phyloP scores from a whole-genome alignment of 2,888 invertebrate genomes.

The Ceramica pisi region DNA sequence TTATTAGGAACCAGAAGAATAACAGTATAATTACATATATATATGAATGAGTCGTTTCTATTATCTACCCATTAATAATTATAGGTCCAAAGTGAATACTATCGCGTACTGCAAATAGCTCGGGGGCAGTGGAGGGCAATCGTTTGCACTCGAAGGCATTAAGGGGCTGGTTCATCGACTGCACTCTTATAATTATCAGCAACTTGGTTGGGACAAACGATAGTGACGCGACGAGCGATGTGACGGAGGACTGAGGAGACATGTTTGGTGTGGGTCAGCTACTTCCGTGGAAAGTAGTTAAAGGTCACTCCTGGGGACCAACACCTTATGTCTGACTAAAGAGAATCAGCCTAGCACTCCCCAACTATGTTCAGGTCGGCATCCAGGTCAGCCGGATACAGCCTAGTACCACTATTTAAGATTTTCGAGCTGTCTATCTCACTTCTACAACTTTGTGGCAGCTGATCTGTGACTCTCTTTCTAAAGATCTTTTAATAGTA shows the following conservation, averaged over 20 bases:
- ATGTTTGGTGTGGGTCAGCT: neutral
- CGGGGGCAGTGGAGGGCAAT: constrained; percentile 20
- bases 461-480: too few relatives aligned
- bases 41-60: neutral
- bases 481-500: too few relatives aligned
- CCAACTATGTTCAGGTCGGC: too few relatives aligned
- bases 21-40: too few relatives aligned
- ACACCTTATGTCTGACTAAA: neutral
- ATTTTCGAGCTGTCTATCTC: too few relatives aligned
- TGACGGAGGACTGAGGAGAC: neutral
- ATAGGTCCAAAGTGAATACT: constrained; percentile 5
- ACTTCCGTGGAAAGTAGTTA: neutral
- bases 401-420: too few relatives aligned
- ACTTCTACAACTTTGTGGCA: too few relatives aligned
- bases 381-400: too few relatives aligned
- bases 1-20: neutral
- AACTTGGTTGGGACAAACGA: neutral
- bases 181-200: constrained; percentile 1
- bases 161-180: constrained; percentile 28
- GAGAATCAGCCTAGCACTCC: too few relatives aligned
- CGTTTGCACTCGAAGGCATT: neutral
- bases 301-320: neutral
- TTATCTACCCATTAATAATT: neutral
- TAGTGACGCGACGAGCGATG: neutral
- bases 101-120: constrained; percentile 22